Base-by-base conservation (phyloP, 2,797 vertebrate genomes). In the Silurus aristotelis region DNA sequence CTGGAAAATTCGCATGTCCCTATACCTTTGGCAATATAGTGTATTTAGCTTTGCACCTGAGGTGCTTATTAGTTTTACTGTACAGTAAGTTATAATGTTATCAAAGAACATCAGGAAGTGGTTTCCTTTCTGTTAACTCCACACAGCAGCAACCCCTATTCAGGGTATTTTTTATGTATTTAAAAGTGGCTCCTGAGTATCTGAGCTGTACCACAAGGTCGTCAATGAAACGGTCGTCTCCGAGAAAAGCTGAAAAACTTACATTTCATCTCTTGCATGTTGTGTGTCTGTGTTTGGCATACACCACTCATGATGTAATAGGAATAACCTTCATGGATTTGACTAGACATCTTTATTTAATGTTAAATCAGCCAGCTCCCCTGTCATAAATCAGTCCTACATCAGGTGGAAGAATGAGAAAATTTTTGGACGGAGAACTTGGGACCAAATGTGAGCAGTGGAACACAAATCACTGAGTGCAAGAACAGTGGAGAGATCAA, bases 351-450 rank as follows among this genome's bases (percentile, higher is more conserved):
- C 20, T 22, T 52, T 46, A 25, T 61, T 31, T 38, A 55, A 38
- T 27, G 46, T 22, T 48, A 13, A 13, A 20, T 60, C 19, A 58
- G 31, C 31, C 31, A 46, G 14, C 63, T 25, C 4, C 20, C 4
- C 6, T 22, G 14, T 63, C 77, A 70, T 58, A 61, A 61, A 56
- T 80, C 64, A 52, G 15, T 63, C 9, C 48, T 79, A 78, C 17
- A 82, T 70, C 31, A 78, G 72, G 70, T 80, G 22, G 75, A 75
- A 76, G 25, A 60, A 78, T 78, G 19, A 61, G 75, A 60, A 22
- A 56, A 38, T 60, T 60, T 20, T 43, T 78, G 75, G 27, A 78
- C 19, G 10, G 43, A 64, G 78, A 64, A 64, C 60, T 10, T 64
- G 43, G 13, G 38, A 61, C 55, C 56, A 60, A 78, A 78, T 78